phyloP scores from a whole-genome alignment of 1,140 invertebrate species.

The Cephus cinctus region DNA sequence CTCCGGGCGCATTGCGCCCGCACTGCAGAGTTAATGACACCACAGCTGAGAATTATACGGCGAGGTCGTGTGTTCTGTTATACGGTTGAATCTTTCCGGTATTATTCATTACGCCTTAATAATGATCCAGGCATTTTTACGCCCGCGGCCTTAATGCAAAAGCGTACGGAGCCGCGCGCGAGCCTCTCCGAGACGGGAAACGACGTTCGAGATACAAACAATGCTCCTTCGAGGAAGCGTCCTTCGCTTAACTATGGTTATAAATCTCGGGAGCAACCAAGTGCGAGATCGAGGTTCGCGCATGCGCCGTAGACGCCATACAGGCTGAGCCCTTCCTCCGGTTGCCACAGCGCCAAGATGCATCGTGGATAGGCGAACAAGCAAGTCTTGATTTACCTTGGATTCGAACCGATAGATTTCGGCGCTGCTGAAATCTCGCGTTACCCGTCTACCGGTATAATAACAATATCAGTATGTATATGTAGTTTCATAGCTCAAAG shows the following conservation, averaged over 20 bases:
- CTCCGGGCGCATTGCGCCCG: neutral
- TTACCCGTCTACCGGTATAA: no score
- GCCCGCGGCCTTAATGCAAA: conserved; percentile 7
- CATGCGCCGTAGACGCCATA: no score
- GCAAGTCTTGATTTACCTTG: no score
- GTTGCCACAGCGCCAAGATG: no score
- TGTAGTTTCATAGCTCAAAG: no score
- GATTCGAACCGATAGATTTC: no score
- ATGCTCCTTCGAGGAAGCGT: neutral
- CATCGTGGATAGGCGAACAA: no score
- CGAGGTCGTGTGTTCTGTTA: conserved; percentile 30
- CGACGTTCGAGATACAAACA: no score
- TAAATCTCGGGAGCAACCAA: conserved; percentile 13
- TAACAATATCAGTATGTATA: no score
- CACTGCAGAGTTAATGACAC: conserved; percentile 31
- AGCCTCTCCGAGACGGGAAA: neutral
- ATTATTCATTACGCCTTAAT: conserved; percentile 42
- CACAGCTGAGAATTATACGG: conserved; percentile 38
- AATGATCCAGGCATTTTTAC: conserved; percentile 28
- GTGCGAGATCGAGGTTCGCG: conserved; percentile 14
- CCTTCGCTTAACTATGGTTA: conserved; percentile 12
- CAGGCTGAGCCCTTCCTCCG: no score
- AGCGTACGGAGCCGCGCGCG: conserved; percentile 4
- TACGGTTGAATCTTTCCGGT: conserved; percentile 36
- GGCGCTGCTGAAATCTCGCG: no score